A percentile compares a stretch with the other conserved stretches of the same genome.
phyloP scores from a whole-genome alignment of 2,113 vertebrate species.

The Engystomops pustulosus region DNA sequence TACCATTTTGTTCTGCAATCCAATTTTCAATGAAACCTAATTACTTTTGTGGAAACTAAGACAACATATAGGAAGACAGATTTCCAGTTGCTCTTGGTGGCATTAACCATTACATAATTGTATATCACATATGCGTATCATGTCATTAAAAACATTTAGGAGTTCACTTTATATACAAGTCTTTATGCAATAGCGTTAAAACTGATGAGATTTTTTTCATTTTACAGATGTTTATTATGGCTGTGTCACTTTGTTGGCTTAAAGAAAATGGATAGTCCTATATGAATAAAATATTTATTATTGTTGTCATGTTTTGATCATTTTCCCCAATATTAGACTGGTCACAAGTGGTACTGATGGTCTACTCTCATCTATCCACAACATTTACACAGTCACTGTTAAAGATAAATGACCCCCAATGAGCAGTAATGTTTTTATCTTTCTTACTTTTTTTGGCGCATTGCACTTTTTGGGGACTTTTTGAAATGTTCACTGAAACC shows the following conservation, averaged over 20 bases:
- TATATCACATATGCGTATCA: neutral
- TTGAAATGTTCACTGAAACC: too few relatives aligned
- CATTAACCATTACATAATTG: neutral
- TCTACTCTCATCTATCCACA: neutral
- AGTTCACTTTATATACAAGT: conserved; percentile 4
- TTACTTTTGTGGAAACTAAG: neutral
- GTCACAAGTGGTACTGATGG: neutral
- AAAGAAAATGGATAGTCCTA: neutral
- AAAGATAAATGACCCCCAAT: too few relatives aligned
- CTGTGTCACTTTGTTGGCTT: conserved; percentile 35
- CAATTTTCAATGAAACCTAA: neutral
- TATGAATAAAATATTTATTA: conserved; percentile 43
- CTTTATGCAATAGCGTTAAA: conserved; percentile 16
- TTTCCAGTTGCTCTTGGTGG: neutral
- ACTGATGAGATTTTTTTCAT: neutral
- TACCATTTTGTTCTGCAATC: neutral
- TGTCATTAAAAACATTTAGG: neutral
- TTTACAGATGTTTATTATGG: conserved; percentile 30
- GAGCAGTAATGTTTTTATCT: too few relatives aligned
- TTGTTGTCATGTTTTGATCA: neutral
- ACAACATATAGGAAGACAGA: neutral
- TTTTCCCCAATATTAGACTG: neutral
- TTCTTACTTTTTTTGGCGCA: too few relatives aligned
- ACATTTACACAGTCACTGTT: neutral
- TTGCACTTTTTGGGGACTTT: too few relatives aligned